Evolutionary conservation across 2,888 invertebrate species (phyloP).

Genomic region (Troides oblongomaculatus): DNA sequence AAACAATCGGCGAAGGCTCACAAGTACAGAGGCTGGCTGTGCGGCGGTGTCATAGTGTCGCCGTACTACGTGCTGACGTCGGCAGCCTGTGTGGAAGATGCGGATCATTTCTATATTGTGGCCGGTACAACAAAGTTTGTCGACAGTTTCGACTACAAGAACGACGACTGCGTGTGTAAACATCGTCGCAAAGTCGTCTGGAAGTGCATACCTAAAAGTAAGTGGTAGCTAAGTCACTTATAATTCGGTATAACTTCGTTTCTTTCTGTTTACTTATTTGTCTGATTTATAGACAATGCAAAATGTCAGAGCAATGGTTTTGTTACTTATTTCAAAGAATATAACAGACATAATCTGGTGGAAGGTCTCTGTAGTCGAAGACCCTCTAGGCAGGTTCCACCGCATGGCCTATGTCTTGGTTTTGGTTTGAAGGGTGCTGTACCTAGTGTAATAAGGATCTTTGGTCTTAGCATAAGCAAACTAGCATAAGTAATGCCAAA

Average conservation of each 20-base stretch:
- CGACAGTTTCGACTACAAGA: constrained; percentile 67
- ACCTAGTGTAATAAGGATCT: too few relatives aligned
- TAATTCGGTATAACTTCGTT: too few relatives aligned
- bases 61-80: constrained; percentile 65
- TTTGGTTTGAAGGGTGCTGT: too few relatives aligned
- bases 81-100: constrained; percentile 73
- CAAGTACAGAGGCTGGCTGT: constrained; percentile 71
- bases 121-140: constrained; percentile 67
- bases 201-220: constrained; percentile 75
- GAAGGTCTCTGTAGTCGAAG: too few relatives aligned
- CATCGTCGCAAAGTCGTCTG: constrained; percentile 67
- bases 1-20: constrained; percentile 72
- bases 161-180: constrained; percentile 63
- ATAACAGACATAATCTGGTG: too few relatives aligned
- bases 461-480: too few relatives aligned
- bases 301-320: neutral
- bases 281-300: neutral
- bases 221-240: constrained; percentile 36
- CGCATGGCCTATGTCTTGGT: too few relatives aligned
- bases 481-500: too few relatives aligned
- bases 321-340: neutral
- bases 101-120: constrained; percentile 70
- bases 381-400: too few relatives aligned
- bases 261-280: neutral
- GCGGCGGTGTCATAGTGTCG: constrained; percentile 69